Percentiles rank a stretch among this genome's conserved stretches.
Evolutionary conservation across 2,888 invertebrate genomes (phyloP).

Genomic region (Lysandra coridon): DNA sequence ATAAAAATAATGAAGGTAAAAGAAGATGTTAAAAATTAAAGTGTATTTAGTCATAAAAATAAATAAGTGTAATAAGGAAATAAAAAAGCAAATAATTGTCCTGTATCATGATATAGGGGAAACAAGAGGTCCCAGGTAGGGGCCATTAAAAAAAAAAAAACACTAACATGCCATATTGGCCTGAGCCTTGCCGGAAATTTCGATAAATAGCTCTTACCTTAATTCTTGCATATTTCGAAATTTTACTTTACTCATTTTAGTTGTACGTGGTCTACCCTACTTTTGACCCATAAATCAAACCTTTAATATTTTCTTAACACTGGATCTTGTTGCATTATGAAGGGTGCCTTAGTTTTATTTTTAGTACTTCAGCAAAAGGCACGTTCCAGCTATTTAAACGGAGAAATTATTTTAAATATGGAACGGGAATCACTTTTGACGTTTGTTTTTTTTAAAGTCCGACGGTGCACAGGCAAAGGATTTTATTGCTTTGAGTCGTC

Average conservation of each 20-base stretch:
- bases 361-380: slow-evolving; percentile 47
- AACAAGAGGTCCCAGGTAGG: no score
- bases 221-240: not conserved
- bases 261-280: not conserved
- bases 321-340: slow-evolving; percentile 34
- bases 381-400: slow-evolving; percentile 50
- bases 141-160: no score
- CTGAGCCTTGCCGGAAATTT: not conserved
- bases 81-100: no score
- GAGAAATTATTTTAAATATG: slow-evolving; percentile 48
- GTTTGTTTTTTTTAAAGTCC: slow-evolving; percentile 43
- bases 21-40: no score
- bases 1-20: no score
- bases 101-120: no score
- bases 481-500: slow-evolving; percentile 34
- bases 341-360: slow-evolving; percentile 49
- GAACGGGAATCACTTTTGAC: slow-evolving; percentile 48
- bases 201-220: no score
- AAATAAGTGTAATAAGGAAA: no score
- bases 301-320: slow-evolving; percentile 8
- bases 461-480: slow-evolving; percentile 39
- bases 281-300: not conserved
- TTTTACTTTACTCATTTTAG: not conserved
- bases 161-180: not conserved
- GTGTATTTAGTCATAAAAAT: no score